Evolutionary conservation across 2,888 invertebrate genomes (phyloP), one percentile per base, ranked within the genome.

Genomic region (Actias luna): DNA sequence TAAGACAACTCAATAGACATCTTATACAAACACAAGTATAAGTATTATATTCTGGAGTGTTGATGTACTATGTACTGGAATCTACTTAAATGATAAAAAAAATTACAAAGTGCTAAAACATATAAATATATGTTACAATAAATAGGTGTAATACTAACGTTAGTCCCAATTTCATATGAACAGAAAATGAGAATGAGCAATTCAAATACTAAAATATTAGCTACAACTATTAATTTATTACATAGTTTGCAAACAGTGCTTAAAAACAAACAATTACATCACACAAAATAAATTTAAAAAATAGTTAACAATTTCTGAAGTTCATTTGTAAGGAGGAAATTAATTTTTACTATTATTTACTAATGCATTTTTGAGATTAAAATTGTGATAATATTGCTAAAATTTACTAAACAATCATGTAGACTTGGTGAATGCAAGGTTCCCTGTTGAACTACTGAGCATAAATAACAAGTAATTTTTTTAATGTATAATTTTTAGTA

Each of bases 111-210:
- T 27, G n/a, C n/a, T 57, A 61, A 57, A 61, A 55, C 65, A 65
- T 42, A 67, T 69, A 62, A 72, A 67, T 62, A 67, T 67, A 61
- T 65, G 68, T 57, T 66, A 67, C 66, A 73, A 50, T 25, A 12
- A 12, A 50, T 25, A 50, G 64, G 46, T 50, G 25, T 25, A 50
- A 65, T 66, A 63, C 61, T 69, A 64, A 62, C 29, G 52, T 55
- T 12, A 50, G 64, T 36, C 18, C 33, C 66, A 69, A 64, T 63
- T 65, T 64, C 64, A 58, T 52, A 31, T 65, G 66, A 68, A 67
- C 57, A 52, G 52, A 52, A 66, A 63, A 62, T 64, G 60, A 64
- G 65, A 31, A 62, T 67, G 65, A 66, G 64, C 60, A 65, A 61
- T 68, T 64, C 66, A 31, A 64, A 65, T 63, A 61, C 61, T 62